A percentile compares a stretch with the other conserved stretches of the same genome.
Evolutionary conservation across 2,888 invertebrate genomes (phyloP).

Genomic region (Sisyra nigra): DNA sequence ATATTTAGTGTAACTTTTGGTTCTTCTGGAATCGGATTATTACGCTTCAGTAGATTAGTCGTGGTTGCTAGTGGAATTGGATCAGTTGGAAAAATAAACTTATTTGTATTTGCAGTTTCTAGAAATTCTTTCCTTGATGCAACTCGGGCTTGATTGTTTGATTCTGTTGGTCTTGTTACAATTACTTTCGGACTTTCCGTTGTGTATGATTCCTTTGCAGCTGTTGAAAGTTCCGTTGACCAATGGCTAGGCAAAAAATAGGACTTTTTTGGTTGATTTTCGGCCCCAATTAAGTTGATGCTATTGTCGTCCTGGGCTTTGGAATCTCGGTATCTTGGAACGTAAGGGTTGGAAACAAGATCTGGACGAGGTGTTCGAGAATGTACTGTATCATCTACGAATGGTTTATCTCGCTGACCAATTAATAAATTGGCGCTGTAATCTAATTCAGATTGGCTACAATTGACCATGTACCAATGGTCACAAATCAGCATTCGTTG

Average conservation of each 20-base stretch:
- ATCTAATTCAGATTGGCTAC: conserved; percentile 48
- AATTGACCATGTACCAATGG: conserved; percentile 73
- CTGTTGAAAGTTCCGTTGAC: conserved; percentile 29
- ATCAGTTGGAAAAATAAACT: background rate
- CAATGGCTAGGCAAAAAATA: conserved; percentile 37
- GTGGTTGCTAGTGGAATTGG: conserved; percentile 9
- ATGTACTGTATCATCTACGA: conserved; percentile 44
- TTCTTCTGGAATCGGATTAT: conserved; percentile 18
- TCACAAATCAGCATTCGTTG: conserved; percentile 68
- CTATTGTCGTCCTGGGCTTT: conserved; percentile 2
- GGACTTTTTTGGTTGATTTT: conserved; percentile 27
- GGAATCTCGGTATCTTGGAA: background rate
- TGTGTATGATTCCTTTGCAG: background rate
- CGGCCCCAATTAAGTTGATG: conserved; percentile 28
- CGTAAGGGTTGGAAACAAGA: conserved; percentile 37
- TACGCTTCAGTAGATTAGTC: conserved; percentile 15
- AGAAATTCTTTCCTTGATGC: too few species aligned
- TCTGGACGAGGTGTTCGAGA: conserved; percentile 53
- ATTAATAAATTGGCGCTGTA: conserved; percentile 56
- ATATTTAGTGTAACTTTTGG: conserved; percentile 17
- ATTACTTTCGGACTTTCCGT: conserved; percentile 10
- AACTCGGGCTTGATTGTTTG: background rate
- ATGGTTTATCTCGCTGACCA: conserved; percentile 54
- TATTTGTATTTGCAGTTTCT: too few species aligned
- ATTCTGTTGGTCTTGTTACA: conserved; percentile 2